Evolutionary conservation across 2,888 invertebrate genomes (phyloP), one percentile per base, ranked within the genome.

Genomic region (Dryocosmus kuriphilus): DNA sequence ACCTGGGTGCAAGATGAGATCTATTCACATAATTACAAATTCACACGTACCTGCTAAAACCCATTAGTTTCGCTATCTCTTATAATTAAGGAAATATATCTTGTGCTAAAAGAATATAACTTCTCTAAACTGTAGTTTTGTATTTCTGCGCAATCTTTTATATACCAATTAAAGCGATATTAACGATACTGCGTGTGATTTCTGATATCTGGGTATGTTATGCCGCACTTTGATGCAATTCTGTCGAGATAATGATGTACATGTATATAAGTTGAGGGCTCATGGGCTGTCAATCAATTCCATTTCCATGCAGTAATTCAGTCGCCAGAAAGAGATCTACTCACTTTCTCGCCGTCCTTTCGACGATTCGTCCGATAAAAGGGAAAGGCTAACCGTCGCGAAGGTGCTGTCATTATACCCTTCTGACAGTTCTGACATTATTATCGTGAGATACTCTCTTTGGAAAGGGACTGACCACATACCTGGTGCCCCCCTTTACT

Each of bases 311-410:
- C 38, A 14, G 3, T 1, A 62, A 62, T 35, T n/a, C n/a, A n/a
- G 62, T 32, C 22, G 9, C 6, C 22, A 63, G 4, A 63, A 63
- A 63, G 14, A 14, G 24, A 14, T 57, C 14, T 24, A 57, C 11
- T 57, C 57, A 57, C 24, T 57, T 63, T n/a, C 35, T 19, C 35
- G n/a, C 19, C 19, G 19, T 35, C 32, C 62, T 35, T 63, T 63
- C 35, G n/a, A 63, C 62, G n/a, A 63, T 63, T 63, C 62, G 32
- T 9, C 62, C 32, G 62, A 63, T 63, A 63, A 63, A 63, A 63
- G 62, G 62, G 62, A 63, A 63, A 63, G 62, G 62, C 62, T 63
- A 76, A 77, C 75, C 75, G 74, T 76, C 41, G 38, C 38, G 35
- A 63, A 63, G 11, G 11, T 32, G 38, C 63, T 63, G 63, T 63